These are phyloP conservation scores for Heloderma charlesbogerti DNA, from an alignment of 2,113 vertebrate species.

Conservation along the genomic window DNA sequence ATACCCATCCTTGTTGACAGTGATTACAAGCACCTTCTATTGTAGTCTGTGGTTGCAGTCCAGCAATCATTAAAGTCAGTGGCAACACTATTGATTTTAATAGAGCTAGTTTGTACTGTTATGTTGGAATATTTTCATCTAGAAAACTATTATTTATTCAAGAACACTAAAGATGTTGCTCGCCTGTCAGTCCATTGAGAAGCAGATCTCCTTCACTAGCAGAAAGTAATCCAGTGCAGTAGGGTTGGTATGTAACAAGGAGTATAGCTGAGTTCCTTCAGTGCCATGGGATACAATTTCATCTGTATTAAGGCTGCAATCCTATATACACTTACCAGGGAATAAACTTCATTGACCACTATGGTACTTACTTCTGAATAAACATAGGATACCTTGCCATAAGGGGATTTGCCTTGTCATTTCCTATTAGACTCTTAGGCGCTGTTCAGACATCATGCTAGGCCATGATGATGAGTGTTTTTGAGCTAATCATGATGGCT, in stretches of 20 bases:
- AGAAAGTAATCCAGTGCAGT: conserved; percentile 34
- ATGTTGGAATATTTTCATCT: background rate
- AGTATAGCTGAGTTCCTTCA: conserved; percentile 60
- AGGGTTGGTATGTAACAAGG: conserved; percentile 41
- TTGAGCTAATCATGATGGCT: too few species aligned
- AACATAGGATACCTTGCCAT: background rate
- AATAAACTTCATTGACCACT: background rate
- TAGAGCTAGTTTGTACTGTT: background rate
- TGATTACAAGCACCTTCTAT: conserved; percentile 57
- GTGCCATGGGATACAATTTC: conserved; percentile 69
- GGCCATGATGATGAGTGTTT: too few species aligned
- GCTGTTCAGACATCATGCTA: too few species aligned
- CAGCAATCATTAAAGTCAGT: background rate
- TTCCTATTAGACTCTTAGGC: conserved; percentile 61
- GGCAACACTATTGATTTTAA: background rate
- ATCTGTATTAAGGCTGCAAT: conserved; percentile 57
- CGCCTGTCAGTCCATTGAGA: background rate
- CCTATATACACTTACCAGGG: background rate
- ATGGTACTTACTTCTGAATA: background rate
- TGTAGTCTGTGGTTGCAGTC: conserved; percentile 53
- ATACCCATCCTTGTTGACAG: conserved; percentile 57
- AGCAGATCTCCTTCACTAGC: conserved; percentile 5
- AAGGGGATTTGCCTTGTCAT: conserved; percentile 68
- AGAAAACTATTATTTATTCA: conserved; percentile 35
- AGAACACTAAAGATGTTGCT: conserved; percentile 42